phyloP scores from a whole-genome alignment of 2,888 invertebrate species.

The Caenorhabditis sp. region DNA sequence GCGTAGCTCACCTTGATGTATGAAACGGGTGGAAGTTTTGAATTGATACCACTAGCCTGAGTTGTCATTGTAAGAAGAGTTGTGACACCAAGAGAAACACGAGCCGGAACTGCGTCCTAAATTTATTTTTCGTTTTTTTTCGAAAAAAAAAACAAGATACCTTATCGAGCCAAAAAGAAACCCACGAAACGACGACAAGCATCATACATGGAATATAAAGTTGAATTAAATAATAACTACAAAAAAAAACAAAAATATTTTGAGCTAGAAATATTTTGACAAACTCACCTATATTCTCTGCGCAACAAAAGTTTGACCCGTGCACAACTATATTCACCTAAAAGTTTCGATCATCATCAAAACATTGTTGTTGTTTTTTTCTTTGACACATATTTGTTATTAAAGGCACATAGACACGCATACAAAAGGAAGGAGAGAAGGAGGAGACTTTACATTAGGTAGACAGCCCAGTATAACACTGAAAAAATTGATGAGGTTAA shows the following conservation, averaged over 20 bases:
- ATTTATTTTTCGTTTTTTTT: neutral
- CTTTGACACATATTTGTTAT: neutral
- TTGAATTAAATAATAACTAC: conserved; percentile 76
- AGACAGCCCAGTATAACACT: conserved; percentile 70
- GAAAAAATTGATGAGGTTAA: conserved; percentile 35
- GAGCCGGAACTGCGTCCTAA: conserved; percentile 70
- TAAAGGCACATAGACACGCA: conserved; percentile 5
- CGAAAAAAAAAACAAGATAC: conserved; percentile 23
- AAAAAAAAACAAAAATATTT: conserved; percentile 28
- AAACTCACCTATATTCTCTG: conserved; percentile 66
- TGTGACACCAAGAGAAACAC: conserved; percentile 70
- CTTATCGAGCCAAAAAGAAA: conserved; percentile 70
- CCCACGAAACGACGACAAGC: conserved; percentile 79
- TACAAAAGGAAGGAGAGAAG: neutral
- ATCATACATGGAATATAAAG: conserved; percentile 97
- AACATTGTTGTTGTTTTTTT: neutral
- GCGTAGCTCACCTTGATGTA: conserved; percentile 62
- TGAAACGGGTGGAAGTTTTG: conserved; percentile 69
- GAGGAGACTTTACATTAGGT: conserved; percentile 72
- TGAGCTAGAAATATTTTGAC: neutral
- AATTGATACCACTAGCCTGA: conserved; percentile 78
- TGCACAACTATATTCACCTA: conserved; percentile 70
- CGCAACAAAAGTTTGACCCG: conserved; percentile 64
- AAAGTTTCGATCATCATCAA: conserved; percentile 13
- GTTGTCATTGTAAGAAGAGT: conserved; percentile 69